A percentile compares a stretch with the other conserved stretches of the same genome.
Evolutionary conservation across 2,113 vertebrate genomes (phyloP).

Genomic region (Helogale parvula): DNA sequence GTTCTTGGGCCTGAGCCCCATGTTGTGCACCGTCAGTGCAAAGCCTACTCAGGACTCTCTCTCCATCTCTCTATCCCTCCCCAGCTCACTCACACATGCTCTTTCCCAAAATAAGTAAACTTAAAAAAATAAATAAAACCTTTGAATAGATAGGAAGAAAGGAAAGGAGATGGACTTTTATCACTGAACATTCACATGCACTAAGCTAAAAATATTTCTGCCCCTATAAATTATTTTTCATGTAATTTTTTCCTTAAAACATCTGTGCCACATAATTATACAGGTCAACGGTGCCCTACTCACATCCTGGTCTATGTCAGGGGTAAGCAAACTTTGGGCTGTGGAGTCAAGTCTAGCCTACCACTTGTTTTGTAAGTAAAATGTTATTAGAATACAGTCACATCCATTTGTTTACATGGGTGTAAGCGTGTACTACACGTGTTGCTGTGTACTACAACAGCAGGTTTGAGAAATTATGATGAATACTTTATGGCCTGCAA

Average conservation of each 20-base stretch:
- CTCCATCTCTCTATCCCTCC: too few relatives aligned
- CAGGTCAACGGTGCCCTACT: not conserved
- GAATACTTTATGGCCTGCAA: not conserved
- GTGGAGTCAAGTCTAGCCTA: not conserved
- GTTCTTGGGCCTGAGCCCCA: too few relatives aligned
- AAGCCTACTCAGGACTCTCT: too few relatives aligned
- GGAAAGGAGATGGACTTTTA: not conserved
- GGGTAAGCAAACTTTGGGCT: not conserved
- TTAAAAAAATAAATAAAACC: not conserved
- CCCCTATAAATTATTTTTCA: not conserved
- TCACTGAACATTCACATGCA: not conserved
- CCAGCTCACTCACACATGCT: too few relatives aligned
- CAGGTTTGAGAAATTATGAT: not conserved
- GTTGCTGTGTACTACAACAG: not conserved
- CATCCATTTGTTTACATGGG: not conserved
- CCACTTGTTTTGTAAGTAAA: not conserved
- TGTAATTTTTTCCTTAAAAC: slow-evolving; percentile 36
- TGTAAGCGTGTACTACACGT: too few relatives aligned
- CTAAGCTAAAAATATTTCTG: slow-evolving; percentile 24
- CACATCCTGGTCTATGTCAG: not conserved
- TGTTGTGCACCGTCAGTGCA: too few relatives aligned
- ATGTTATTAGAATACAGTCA: slow-evolving; percentile 25
- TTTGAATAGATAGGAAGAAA: not conserved
- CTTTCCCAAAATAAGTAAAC: too few relatives aligned
- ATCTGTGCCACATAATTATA: not conserved